Evolutionary conservation across 1,140 invertebrate genomes (phyloP).

Genomic region (Brevipalpus yothersi): DNA sequence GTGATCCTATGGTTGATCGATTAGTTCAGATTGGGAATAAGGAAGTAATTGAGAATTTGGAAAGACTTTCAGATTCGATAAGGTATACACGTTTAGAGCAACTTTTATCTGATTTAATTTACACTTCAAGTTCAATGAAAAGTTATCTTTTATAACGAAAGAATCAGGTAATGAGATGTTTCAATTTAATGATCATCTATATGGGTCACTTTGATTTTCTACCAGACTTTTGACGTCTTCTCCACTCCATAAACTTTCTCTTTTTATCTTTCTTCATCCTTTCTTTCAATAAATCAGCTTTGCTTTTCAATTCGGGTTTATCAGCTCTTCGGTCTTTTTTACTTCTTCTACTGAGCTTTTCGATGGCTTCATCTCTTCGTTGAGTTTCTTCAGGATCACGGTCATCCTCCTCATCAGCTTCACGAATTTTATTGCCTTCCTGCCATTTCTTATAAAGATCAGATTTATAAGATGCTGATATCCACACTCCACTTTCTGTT

Average conservation of each 20-base stretch:
- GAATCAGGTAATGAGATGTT: background rate
- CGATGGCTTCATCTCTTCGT: background rate
- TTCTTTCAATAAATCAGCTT: background rate
- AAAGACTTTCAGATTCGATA: too few species aligned
- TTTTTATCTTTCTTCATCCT: background rate
- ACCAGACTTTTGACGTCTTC: background rate
- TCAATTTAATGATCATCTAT: background rate
- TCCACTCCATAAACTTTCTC: background rate
- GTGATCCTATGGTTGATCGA: too few species aligned
- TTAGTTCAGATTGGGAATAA: too few species aligned
- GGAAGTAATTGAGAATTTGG: too few species aligned
- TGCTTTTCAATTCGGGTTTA: background rate
- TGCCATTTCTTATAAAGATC: constrained; percentile 69
- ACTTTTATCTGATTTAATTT: too few species aligned
- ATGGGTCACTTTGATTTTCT: background rate
- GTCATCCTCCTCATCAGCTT: background rate
- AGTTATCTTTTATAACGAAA: too few species aligned
- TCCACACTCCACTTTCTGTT: constrained; percentile 80
- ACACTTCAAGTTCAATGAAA: too few species aligned
- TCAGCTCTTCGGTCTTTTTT: background rate
- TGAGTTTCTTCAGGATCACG: background rate
- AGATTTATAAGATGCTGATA: constrained; percentile 76
- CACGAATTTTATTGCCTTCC: background rate
- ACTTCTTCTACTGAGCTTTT: background rate
- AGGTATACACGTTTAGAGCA: too few species aligned